Evolutionary conservation across 2,797 vertebrate species (phyloP).

Genomic region (Zenarchopterus dispar): DNA sequence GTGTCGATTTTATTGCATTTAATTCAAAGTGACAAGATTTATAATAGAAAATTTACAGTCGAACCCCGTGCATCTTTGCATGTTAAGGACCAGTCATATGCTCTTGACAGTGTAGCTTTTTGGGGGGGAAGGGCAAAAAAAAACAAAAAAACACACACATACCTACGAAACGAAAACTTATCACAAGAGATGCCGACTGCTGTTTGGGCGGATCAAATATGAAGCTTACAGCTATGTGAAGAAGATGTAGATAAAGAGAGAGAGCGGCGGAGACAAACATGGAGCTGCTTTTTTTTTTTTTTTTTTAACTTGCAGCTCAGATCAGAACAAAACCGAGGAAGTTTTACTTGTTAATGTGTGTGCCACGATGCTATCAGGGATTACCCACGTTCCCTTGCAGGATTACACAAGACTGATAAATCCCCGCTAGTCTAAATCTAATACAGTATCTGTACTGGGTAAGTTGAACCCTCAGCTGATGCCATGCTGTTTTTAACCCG

Average conservation of each 20-base stretch:
- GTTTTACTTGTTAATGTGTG: constrained; percentile 51
- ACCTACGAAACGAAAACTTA: constrained; percentile 19
- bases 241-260: constrained; percentile 36
- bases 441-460: constrained; percentile 48
- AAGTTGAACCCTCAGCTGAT: neutral
- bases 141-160: constrained; percentile 5
- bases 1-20: too few relatives aligned
- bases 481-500: too few relatives aligned
- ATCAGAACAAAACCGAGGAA: constrained; percentile 39
- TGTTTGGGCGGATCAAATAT: constrained; percentile 37
- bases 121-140: neutral
- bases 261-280: constrained; percentile 5
- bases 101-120: constrained; percentile 21
- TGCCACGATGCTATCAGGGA: constrained; percentile 48
- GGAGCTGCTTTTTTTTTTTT: too few relatives aligned
- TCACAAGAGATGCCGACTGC: constrained; percentile 6
- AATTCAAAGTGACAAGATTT: too few relatives aligned
- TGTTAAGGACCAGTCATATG: neutral
- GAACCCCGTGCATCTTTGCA: too few relatives aligned
- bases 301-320: constrained; percentile 30
- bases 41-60: too few relatives aligned
- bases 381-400: constrained; percentile 63
- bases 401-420: constrained; percentile 66
- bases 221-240: constrained; percentile 35
- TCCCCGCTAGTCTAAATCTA: constrained; percentile 60